Conservation (phyloP, 2,113 vertebrate species). For the Megaceryle torquata region DNA sequence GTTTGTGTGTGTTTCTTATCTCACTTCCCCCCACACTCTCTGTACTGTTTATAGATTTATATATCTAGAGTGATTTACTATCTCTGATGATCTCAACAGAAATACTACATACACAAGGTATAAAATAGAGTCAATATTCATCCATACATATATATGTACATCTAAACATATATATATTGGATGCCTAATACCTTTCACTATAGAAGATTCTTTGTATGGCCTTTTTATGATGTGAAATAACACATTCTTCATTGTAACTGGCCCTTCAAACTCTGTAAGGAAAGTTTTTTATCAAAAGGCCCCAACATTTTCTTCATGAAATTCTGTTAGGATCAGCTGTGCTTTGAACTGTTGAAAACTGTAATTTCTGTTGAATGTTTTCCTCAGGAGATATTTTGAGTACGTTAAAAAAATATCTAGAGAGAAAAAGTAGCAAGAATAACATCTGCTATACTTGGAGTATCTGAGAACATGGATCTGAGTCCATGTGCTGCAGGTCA, state of each 20-base stretch:
- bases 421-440: constrained; percentile 4
- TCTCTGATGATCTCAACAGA: background rate
- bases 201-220: background rate
- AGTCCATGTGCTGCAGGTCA: background rate
- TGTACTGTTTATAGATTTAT: background rate
- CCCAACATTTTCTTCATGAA: background rate
- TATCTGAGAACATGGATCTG: background rate
- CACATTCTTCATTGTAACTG: background rate
- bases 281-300: background rate
- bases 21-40: background rate
- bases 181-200: background rate
- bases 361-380: background rate
- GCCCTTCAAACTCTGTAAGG: background rate
- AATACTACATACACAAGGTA: background rate
- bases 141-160: background rate
- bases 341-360: constrained; percentile 36
- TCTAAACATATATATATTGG: background rate
- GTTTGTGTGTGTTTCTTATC: background rate
- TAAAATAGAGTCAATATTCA: background rate
- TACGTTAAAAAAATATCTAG: constrained; percentile 20
- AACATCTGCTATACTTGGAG: background rate
- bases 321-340: constrained; percentile 46
- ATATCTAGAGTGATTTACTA: background rate
- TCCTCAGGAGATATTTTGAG: constrained; percentile 10
- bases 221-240: background rate